Evolutionary conservation across 35 echinoderm and acorn worm species (phyloP).

Genomic region (Chiridota heheva): DNA sequence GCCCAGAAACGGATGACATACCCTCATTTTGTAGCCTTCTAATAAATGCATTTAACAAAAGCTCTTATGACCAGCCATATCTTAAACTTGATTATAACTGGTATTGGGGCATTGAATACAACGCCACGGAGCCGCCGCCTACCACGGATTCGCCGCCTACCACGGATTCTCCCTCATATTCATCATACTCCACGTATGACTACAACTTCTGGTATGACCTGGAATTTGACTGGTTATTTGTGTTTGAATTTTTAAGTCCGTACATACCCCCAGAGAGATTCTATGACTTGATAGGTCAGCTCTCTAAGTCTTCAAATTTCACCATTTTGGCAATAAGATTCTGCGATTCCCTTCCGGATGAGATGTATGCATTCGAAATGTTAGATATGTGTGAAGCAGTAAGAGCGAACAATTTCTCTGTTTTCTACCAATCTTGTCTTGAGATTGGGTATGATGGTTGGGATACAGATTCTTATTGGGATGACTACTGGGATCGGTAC

Average conservation of each 20-base stretch:
- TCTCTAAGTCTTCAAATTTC: slow-evolving; percentile 15
- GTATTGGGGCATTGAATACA: too few species aligned
- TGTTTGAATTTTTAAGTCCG: slow-evolving; percentile 1
- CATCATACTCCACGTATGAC: too few species aligned
- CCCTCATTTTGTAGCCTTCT: too few species aligned
- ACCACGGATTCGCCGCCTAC: too few species aligned
- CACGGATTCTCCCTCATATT: too few species aligned
- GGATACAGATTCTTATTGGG: background rate
- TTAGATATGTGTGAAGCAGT: slow-evolving; percentile 35
- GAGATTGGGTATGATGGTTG: background rate
- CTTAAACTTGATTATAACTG: too few species aligned
- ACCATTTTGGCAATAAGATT: slow-evolving; percentile 1
- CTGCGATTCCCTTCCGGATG: slow-evolving; percentile 18
- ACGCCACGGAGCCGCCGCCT: too few species aligned
- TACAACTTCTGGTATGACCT: background rate
- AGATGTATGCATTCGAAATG: slow-evolving; percentile 21
- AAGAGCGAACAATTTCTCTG: background rate
- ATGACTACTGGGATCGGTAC: slow-evolving; percentile 15
- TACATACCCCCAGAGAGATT: slow-evolving; percentile 12
- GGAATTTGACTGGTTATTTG: slow-evolving; percentile 19
- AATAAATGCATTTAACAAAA: too few species aligned
- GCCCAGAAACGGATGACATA: too few species aligned
- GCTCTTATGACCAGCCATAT: too few species aligned
- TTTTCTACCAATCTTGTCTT: background rate
- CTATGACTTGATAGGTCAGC: background rate